Evolutionary conservation across 1,140 invertebrate genomes (phyloP), one percentile per base, ranked within the genome.

Genomic region (Calliopsis andreniformis): DNA sequence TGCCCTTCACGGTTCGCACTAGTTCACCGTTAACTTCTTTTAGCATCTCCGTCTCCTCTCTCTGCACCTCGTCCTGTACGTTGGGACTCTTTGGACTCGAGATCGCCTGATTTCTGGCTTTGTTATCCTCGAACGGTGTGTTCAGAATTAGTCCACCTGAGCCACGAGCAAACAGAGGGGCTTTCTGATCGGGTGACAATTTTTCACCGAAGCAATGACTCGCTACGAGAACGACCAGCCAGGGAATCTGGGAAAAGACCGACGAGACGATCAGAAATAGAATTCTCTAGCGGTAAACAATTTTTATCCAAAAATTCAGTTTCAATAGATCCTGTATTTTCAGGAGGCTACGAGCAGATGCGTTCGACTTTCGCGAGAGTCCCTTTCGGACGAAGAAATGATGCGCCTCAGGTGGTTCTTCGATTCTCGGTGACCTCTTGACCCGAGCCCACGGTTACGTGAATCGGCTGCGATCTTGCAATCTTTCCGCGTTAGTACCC

Each of bases 21-120:
- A 87, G 79, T 51, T 89, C 64, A 6, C 89, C 87, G 53, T 91
- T 86, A 12, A 91, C 89, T 23, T 87, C 79, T 76, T 92, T 92
- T 23, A 87, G 80, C 12, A 83, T 86, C 28, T 86, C 87, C 0
- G 66, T 87, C 64, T 90, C 87, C 63, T 91, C 88, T 5, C 80
- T 86, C 12, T 86, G 70, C 7, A 91, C 89, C 7, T 70, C 86
- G 39, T 91, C 89, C 3, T 78, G 79, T 3, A 45, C 42, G 56
- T 43, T 10, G 53, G 3, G 49, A 12, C 42, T 30, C 76, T 8
- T 76, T 12, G 12, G 25, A 28, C 14, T 58, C 20, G 78, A 20
- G 47, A 20, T 14, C 51, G 68, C 58, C 47, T 53, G n/a, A 43
- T 61, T 43, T 49, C 79, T 76, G 8, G 75, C 77, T 56, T 76